Conservation (phyloP, 1,140 invertebrate genomes). For the Tetraneura akinire region DNA sequence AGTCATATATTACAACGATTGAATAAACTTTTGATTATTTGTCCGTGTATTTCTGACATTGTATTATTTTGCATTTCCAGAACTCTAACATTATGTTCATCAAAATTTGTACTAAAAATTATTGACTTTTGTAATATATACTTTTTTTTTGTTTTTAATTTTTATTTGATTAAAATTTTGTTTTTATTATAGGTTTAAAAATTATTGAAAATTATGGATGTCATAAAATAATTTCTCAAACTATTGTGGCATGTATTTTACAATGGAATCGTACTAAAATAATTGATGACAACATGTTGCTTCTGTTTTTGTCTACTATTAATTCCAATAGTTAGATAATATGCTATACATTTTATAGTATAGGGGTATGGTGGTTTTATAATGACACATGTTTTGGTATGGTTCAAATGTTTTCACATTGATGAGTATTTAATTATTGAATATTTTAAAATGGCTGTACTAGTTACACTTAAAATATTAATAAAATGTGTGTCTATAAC, state of each 20-base stretch:
- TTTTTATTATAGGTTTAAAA: slow-evolving; percentile 12
- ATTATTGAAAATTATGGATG: slow-evolving; percentile 30
- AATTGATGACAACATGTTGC: background rate
- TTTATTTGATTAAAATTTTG: background rate
- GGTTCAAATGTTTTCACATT: too few species aligned
- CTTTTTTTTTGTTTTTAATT: background rate
- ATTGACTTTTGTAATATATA: slow-evolving; percentile 28
- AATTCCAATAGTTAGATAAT: slow-evolving; percentile 10
- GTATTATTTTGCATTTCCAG: background rate
- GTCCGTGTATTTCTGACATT: slow-evolving; percentile 24
- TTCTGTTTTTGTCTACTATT: background rate
- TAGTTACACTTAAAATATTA: too few species aligned
- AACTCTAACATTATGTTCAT: slow-evolving; percentile 6
- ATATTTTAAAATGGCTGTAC: too few species aligned
- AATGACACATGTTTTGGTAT: too few species aligned
- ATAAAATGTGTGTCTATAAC: too few species aligned
- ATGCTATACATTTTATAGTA: background rate
- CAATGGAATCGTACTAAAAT: slow-evolving; percentile 38
- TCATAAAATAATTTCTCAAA: slow-evolving; percentile 44
- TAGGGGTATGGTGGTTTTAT: too few species aligned
- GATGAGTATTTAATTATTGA: too few species aligned
- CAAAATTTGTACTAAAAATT: slow-evolving; percentile 26
- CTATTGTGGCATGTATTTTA: slow-evolving; percentile 15
- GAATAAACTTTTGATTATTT: slow-evolving; percentile 17
- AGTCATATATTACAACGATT: background rate